Evolutionary conservation across 1,140 invertebrate species (phyloP).

Genomic region (Phthorimaea operculella): DNA sequence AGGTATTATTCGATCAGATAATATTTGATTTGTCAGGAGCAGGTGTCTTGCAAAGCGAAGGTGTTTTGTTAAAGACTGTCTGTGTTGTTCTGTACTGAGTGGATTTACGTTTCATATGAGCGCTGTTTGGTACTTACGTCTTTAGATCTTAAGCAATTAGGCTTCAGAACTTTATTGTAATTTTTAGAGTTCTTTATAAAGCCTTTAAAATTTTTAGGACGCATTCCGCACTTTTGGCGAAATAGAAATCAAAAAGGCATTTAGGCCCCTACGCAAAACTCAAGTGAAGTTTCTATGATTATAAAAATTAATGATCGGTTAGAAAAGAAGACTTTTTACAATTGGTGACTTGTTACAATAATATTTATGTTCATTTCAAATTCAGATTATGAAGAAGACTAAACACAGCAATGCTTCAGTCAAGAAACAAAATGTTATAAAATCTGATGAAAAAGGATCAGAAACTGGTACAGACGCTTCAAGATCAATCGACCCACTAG

Average conservation of each 20-base stretch:
- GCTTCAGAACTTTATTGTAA: background rate
- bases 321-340: no score
- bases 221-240: no score
- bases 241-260: no score
- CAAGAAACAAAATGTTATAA: slow-evolving; percentile 22
- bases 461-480: slow-evolving; percentile 20
- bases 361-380: slow-evolving; percentile 9
- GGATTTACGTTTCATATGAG: background rate
- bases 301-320: no score
- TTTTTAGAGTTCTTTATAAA: background rate
- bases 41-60: background rate
- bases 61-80: background rate
- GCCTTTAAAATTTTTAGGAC: no score
- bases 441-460: slow-evolving; percentile 18
- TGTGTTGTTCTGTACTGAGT: background rate
- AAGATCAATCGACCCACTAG: slow-evolving; percentile 28
- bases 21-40: background rate
- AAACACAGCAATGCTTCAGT: slow-evolving; percentile 27
- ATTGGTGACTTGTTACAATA: no score
- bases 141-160: background rate
- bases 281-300: no score
- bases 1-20: background rate
- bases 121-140: background rate
- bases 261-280: no score
- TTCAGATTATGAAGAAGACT: slow-evolving; percentile 38